These are phyloP conservation scores for Plemyria rubiginata DNA, from an alignment of 2,888 invertebrate genomes.

Conservation along the genomic window DNA sequence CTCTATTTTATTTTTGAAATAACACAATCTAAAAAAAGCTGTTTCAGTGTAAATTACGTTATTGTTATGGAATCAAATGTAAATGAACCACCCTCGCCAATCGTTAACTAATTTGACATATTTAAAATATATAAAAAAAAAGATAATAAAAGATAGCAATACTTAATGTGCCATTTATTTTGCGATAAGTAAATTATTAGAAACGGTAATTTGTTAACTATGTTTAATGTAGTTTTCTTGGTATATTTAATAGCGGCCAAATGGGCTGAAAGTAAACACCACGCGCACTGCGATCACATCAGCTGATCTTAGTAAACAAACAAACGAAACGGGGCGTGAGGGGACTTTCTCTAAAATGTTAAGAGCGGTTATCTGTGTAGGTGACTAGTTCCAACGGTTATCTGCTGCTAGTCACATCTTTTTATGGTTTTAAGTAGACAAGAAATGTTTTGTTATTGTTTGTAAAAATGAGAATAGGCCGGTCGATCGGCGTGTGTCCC, in stretches of 20 bases:
- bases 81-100: constrained; percentile 7
- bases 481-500: constrained; percentile 82
- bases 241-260: constrained; percentile 22
- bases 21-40: neutral
- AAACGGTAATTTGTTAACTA: constrained; percentile 21
- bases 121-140: constrained; percentile 34
- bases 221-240: constrained; percentile 8
- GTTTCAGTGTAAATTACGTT: constrained; percentile 3
- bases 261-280: constrained; percentile 46
- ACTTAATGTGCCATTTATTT: constrained; percentile 26
- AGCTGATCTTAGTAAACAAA: constrained; percentile 78
- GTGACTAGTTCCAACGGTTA: constrained; percentile 34
- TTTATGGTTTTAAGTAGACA: constrained; percentile 54
- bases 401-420: constrained; percentile 36
- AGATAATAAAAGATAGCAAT: too few species aligned
- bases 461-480: constrained; percentile 82
- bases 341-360: constrained; percentile 47
- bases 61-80: constrained; percentile 18
- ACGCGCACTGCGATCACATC: constrained; percentile 57
- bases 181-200: constrained; percentile 19
- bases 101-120: constrained; percentile 33
- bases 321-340: constrained; percentile 45
- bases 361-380: constrained; percentile 26
- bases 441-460: constrained; percentile 72
- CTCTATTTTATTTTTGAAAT: neutral